phyloP scores from a whole-genome alignment of 1,140 invertebrate genomes.

The Brachionus plicatilis region DNA sequence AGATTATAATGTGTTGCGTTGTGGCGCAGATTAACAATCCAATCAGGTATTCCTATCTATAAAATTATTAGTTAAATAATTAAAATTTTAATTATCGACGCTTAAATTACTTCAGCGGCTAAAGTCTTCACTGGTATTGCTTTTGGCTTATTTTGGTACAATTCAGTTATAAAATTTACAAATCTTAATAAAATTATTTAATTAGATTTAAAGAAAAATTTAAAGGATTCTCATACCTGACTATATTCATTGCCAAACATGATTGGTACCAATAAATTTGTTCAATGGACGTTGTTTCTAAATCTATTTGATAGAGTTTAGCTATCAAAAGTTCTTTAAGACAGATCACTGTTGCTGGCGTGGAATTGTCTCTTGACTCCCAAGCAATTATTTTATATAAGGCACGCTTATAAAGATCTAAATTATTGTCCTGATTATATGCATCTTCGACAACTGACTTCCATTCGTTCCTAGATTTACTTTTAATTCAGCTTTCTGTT shows the following conservation, averaged over 20 bases:
- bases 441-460: constrained; percentile 24
- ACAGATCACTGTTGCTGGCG: neutral
- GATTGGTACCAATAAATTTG: constrained; percentile 29
- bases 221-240: neutral
- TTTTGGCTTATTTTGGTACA: constrained; percentile 15
- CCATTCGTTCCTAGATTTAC: constrained; percentile 30
- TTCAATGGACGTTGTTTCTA: neutral
- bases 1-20: constrained; percentile 24
- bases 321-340: constrained; percentile 22
- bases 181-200: neutral
- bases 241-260: constrained; percentile 8
- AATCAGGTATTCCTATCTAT: constrained; percentile 27
- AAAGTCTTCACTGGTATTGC: constrained; percentile 6
- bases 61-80: neutral
- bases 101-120: neutral
- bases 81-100: neutral
- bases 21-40: constrained; percentile 36
- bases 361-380: constrained; percentile 11
- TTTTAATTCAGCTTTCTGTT: neutral
- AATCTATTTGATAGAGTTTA: constrained; percentile 8
- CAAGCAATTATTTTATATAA: constrained; percentile 17
- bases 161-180: constrained; percentile 38
- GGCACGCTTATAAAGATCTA: neutral
- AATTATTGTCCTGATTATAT: neutral
- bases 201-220: neutral